Conservation (phyloP, 2,113 vertebrate species). For the Upupa epops region DNA sequence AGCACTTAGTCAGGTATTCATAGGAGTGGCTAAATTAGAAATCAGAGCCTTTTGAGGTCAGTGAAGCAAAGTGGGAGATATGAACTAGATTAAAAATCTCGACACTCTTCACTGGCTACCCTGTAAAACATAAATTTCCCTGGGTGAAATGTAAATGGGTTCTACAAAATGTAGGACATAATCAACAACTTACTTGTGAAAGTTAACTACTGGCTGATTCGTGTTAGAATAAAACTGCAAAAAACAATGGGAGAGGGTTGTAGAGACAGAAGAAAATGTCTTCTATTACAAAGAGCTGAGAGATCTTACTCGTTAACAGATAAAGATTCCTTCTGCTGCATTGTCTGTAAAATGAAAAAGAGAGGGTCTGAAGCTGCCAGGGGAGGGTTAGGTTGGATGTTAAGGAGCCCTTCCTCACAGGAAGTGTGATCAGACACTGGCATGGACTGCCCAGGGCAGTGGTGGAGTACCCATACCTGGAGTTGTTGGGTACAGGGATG, state of each 20-base stretch:
- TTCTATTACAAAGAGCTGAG: neutral
- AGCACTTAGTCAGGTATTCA: neutral
- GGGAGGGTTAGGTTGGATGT: no score
- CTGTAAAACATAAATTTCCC: neutral
- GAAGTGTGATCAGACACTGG: no score
- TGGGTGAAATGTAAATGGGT: neutral
- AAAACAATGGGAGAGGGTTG: neutral
- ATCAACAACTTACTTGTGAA: neutral
- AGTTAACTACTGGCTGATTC: neutral
- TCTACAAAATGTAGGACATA: neutral
- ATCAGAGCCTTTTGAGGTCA: neutral
- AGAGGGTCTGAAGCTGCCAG: no score
- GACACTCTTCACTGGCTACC: neutral
- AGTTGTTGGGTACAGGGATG: no score
- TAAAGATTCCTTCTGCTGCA: neutral
- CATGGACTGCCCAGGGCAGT: no score
- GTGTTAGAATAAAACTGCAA: neutral
- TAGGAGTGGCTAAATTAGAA: neutral
- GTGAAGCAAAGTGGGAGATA: neutral
- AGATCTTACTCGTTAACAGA: neutral
- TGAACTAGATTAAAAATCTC: neutral
- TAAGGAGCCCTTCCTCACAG: no score
- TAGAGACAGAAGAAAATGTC: neutral
- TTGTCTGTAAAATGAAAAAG: neutral
- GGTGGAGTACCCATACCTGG: no score